Conservation (phyloP, 2,888 invertebrate species). For the Scelioninae gen. 2 region DNA sequence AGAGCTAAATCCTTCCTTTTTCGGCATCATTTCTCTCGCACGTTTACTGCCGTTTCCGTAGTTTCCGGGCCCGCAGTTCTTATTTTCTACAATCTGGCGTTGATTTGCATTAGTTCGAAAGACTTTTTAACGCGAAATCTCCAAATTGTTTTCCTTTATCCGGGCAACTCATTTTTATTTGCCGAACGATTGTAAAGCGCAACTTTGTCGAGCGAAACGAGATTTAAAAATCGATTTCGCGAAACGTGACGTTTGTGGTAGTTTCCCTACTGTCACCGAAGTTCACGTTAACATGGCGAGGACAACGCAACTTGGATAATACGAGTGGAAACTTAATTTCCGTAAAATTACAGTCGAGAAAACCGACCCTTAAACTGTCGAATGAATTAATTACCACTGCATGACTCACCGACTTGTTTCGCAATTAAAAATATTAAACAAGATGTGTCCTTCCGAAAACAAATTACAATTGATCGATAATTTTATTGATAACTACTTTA, state of each 20-base stretch:
- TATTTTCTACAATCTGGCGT: no score
- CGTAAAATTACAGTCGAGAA: conserved; percentile 51
- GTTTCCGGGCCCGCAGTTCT: no score
- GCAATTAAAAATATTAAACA: not conserved
- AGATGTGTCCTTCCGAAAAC: no score
- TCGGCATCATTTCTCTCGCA: no score
- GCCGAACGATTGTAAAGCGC: conserved; percentile 25
- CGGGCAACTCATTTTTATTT: conserved; percentile 13
- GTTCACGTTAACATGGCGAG: conserved; percentile 44
- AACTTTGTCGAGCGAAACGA: conserved; percentile 35
- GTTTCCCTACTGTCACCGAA: conserved; percentile 39
- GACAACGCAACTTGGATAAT: conserved; percentile 49
- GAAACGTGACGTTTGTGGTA: conserved; percentile 44
- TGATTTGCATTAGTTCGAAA: no score
- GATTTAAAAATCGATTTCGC: conserved; percentile 49
- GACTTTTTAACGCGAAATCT: no score
- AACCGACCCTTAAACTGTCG: conserved; percentile 31
- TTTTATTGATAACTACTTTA: no score
- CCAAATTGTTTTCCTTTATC: not conserved
- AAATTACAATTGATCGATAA: no score
- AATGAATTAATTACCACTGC: conserved; percentile 40
- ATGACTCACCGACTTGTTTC: not conserved
- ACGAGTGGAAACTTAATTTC: conserved; percentile 52
- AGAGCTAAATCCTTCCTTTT: no score
- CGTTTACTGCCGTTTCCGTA: no score